Conservation (phyloP, 2,888 invertebrate species). For the Ectemnius cavifrons region DNA sequence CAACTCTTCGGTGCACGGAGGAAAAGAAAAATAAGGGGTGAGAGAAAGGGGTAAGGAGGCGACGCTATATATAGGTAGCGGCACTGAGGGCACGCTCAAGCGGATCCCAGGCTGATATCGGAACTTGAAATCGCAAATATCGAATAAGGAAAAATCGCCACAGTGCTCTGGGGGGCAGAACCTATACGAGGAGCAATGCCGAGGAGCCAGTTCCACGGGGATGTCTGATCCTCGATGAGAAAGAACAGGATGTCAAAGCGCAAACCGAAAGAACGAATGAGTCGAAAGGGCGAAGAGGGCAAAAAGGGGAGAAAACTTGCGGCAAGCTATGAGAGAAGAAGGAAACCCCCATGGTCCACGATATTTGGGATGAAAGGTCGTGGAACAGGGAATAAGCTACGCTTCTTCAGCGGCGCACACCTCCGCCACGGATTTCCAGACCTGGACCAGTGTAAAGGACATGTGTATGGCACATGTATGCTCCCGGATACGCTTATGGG, state of each 20-base stretch:
- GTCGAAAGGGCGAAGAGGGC: neutral
- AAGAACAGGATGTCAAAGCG: constrained; percentile 5
- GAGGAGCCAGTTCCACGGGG: constrained; percentile 12
- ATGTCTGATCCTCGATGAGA: neutral
- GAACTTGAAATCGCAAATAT: constrained; percentile 45
- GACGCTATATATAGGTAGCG: constrained; percentile 18
- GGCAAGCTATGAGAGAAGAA: constrained; percentile 4
- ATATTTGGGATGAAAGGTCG: constrained; percentile 1
- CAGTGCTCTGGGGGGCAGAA: neutral
- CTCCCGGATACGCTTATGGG: neutral
- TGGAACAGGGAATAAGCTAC: neutral
- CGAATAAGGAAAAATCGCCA: constrained; percentile 22
- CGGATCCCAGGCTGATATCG: constrained; percentile 41
- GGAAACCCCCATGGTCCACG: neutral
- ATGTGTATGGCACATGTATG: neutral
- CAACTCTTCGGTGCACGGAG: neutral
- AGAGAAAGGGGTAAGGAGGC: constrained; percentile 15
- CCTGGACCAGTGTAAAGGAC: too few species aligned
- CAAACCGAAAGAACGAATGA: constrained; percentile 18
- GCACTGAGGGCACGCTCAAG: constrained; percentile 44
- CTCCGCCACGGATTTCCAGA: too few species aligned
- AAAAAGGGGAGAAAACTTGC: constrained; percentile 25
- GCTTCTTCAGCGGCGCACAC: too few species aligned
- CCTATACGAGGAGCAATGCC: neutral
- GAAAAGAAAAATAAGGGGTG: neutral